Percentiles rank a stretch among this genome's conserved stretches.
Conservation (phyloP, 2,888 invertebrate species). For the Drosophila formosana region DNA sequence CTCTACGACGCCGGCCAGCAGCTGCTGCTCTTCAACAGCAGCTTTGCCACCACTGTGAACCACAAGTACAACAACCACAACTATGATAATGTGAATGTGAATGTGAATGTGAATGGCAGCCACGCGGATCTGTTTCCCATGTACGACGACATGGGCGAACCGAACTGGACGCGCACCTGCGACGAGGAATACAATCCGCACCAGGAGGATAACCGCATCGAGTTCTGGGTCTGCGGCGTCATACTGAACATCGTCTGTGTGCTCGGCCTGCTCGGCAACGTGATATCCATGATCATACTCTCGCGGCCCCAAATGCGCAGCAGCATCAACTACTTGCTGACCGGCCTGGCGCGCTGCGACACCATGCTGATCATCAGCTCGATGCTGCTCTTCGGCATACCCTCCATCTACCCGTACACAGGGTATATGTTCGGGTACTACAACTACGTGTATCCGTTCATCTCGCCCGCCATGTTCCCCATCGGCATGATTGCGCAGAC, state of each 20-base stretch:
- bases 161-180: slow-evolving; percentile 69
- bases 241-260: slow-evolving; percentile 92
- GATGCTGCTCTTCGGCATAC: slow-evolving; percentile 93
- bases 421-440: slow-evolving; percentile 91
- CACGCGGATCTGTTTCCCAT: slow-evolving; percentile 47
- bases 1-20: slow-evolving; percentile 26
- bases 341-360: slow-evolving; percentile 97
- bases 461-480: slow-evolving; percentile 93
- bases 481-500: slow-evolving; percentile 95
- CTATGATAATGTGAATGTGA: neutral
- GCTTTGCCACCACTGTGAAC: neutral
- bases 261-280: slow-evolving; percentile 95
- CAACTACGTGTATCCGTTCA: slow-evolving; percentile 91
- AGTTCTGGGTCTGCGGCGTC: slow-evolving; percentile 93
- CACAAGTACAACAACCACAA: neutral
- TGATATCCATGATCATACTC: slow-evolving; percentile 95
- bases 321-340: slow-evolving; percentile 97
- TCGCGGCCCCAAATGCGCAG: slow-evolving; percentile 97
- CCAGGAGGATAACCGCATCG: slow-evolving; percentile 86
- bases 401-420: slow-evolving; percentile 93
- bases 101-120: slow-evolving; percentile 17
- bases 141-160: slow-evolving; percentile 46
- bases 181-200: slow-evolving; percentile 77
- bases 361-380: slow-evolving; percentile 95
- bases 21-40: slow-evolving; percentile 25